Conservation (phyloP, 64 coral and sea anemone genomes). For the Acropora tenuis region DNA sequence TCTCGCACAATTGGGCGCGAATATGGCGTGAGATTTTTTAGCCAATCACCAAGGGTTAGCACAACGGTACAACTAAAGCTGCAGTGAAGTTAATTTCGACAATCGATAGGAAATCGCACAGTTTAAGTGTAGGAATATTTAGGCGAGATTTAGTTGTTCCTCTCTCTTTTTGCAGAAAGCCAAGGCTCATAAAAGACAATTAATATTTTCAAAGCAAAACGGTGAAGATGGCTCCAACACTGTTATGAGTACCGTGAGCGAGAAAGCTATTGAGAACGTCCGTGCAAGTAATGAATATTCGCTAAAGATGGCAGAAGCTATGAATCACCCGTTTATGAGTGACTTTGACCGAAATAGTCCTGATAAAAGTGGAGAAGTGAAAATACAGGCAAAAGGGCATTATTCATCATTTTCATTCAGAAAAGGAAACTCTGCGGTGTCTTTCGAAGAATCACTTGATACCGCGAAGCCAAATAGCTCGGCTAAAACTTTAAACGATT, state of each 20-base stretch:
- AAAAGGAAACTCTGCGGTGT: not conserved
- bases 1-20: too few relatives aligned
- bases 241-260: not conserved
- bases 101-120: too few relatives aligned
- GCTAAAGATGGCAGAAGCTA: not conserved
- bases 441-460: not conserved
- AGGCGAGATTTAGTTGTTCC: not conserved
- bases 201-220: not conserved
- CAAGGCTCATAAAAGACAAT: constrained; percentile 26
- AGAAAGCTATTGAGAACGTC: not conserved
- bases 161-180: constrained; percentile 13
- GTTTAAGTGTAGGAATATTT: too few relatives aligned
- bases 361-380: not conserved
- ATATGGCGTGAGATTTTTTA: too few relatives aligned
- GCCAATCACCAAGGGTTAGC: too few relatives aligned
- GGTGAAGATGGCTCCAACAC: not conserved
- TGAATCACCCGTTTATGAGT: not conserved
- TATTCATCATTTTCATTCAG: not conserved
- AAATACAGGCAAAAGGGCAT: not conserved
- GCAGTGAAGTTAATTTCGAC: too few relatives aligned
- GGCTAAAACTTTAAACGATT: not conserved
- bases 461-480: not conserved
- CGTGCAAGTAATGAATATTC: not conserved
- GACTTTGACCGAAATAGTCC: not conserved
- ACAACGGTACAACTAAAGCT: too few relatives aligned